Evolutionary conservation across 2,797 vertebrate genomes (phyloP).

Genomic region (Syndactyla subalaris): DNA sequence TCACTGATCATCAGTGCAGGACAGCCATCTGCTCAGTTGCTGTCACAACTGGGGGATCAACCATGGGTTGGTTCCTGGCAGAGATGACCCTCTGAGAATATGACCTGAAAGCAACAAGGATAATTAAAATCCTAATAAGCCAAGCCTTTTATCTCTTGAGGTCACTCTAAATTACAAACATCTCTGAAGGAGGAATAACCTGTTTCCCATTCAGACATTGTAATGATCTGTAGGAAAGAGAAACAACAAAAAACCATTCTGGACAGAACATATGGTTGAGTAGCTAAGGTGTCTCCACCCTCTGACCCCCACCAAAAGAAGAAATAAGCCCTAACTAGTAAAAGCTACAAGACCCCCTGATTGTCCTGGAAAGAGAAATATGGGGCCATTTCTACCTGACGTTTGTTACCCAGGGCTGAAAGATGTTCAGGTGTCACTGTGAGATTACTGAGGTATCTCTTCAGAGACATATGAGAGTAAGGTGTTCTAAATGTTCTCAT

Average conservation of each 20-base stretch:
- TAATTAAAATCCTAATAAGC: background rate
- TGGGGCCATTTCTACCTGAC: background rate
- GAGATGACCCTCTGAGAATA: background rate
- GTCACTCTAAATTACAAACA: background rate
- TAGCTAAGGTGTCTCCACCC: background rate
- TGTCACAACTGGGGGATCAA: background rate
- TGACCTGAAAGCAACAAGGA: background rate
- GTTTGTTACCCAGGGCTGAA: background rate
- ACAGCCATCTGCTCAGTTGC: background rate
- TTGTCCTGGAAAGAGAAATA: background rate
- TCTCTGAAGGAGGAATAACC: background rate
- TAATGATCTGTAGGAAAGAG: background rate
- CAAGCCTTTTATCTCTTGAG: background rate
- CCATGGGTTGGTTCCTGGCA: background rate
- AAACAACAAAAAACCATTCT: background rate
- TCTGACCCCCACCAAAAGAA: background rate
- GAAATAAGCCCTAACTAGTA: background rate
- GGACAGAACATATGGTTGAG: background rate
- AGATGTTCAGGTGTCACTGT: background rate
- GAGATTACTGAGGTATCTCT: background rate
- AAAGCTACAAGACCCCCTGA: background rate
- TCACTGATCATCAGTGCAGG: background rate
- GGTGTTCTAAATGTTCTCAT: background rate
- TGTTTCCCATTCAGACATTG: background rate
- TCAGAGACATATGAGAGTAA: background rate